Evolutionary conservation across 1,140 invertebrate species (phyloP).

Genomic region (Nylanderia fulva): DNA sequence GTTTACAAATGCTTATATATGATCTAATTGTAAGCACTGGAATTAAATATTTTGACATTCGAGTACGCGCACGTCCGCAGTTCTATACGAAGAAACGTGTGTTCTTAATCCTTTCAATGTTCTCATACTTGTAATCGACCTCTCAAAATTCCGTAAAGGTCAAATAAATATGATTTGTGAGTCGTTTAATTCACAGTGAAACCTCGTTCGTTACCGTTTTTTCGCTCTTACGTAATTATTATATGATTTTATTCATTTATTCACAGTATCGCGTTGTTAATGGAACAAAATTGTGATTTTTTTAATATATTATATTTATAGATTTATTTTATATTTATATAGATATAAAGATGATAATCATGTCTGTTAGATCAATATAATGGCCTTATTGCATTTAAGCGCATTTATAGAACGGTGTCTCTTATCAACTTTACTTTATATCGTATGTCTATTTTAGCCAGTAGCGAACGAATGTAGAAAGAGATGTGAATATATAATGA

Average conservation of each 20-base stretch:
- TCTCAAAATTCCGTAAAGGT: slow-evolving; percentile 56
- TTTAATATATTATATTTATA: neutral
- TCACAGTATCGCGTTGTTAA: neutral
- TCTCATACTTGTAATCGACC: neutral
- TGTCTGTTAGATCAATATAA: slow-evolving; percentile 5
- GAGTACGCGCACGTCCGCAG: slow-evolving; percentile 17
- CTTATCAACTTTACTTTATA: slow-evolving; percentile 61
- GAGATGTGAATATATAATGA: slow-evolving; percentile 73
- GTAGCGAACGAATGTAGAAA: slow-evolving; percentile 61
- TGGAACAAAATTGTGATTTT: neutral
- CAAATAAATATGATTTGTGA: slow-evolving; percentile 66
- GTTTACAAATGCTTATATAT: slow-evolving; percentile 66
- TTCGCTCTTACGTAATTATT: neutral
- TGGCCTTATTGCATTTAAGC: neutral
- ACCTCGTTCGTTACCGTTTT: neutral
- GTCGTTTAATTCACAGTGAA: slow-evolving; percentile 27
- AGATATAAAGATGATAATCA: slow-evolving; percentile 19
- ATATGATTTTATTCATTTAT: neutral
- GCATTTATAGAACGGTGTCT: slow-evolving; percentile 5
- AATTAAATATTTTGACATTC: slow-evolving; percentile 66
- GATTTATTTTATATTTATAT: neutral
- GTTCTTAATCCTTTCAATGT: slow-evolving; percentile 32
- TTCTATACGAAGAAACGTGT: neutral
- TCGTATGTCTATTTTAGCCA: slow-evolving; percentile 58
- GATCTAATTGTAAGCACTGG: slow-evolving; percentile 2